A percentile compares a stretch with the other conserved stretches of the same genome.
Evolutionary conservation across 1,140 invertebrate species (phyloP).

Genomic region (Diploscapter pachys): DNA sequence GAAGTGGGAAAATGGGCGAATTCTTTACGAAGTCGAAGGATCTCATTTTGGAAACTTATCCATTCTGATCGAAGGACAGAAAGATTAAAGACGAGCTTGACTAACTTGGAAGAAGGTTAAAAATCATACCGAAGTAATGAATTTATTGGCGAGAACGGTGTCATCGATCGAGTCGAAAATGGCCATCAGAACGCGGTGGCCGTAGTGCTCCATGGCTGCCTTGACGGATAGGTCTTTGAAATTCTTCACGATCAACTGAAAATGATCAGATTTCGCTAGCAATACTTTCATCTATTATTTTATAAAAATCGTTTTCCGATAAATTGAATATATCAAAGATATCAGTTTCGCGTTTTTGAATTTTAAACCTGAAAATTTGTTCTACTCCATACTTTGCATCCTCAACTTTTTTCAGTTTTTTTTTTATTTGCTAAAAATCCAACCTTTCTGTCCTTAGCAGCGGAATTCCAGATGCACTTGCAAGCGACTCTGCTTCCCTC

Average conservation of each 20-base stretch:
- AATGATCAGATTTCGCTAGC: background rate
- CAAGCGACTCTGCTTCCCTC: constrained; percentile 75
- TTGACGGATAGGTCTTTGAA: constrained; percentile 79
- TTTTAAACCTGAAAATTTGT: too few relatives aligned
- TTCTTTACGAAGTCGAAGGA: too few relatives aligned
- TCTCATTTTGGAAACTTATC: too few relatives aligned
- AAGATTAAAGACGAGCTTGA: background rate
- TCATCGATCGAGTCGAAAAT: constrained; percentile 87
- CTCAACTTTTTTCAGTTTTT: too few relatives aligned
- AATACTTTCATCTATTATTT: background rate
- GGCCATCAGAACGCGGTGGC: constrained; percentile 76
- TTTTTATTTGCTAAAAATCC: background rate
- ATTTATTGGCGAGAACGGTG: constrained; percentile 81
- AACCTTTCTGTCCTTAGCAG: constrained; percentile 67
- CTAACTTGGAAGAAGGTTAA: background rate
- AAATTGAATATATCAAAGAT: background rate
- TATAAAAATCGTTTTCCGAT: background rate
- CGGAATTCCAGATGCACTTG: constrained; percentile 79
- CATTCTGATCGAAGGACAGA: constrained; percentile 37
- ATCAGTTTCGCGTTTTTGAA: background rate
- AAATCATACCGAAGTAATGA: constrained; percentile 62
- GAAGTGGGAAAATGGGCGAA: too few relatives aligned
- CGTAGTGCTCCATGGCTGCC: constrained; percentile 78
- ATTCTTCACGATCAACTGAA: constrained; percentile 62
- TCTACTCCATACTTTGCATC: too few relatives aligned